Base-by-base conservation (phyloP, 2,888 invertebrate genomes). In the Euplagia quadripunctaria region DNA sequence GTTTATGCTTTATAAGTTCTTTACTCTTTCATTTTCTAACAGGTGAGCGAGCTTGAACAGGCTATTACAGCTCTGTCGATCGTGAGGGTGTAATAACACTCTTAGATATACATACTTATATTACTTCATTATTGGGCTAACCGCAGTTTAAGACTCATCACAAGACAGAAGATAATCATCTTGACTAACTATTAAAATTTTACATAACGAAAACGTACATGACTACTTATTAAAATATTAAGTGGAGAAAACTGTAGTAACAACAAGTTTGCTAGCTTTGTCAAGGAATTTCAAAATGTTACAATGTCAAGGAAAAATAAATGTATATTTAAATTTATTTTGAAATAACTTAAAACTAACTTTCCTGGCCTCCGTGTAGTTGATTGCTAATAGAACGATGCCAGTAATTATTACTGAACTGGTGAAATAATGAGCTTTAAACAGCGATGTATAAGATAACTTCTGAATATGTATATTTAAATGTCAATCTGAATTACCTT, bases 51-150 rank as follows among this genome's bases (percentile, higher is more conserved):
- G 14, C 14, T 49, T 65, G 20, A 20, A 3, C 46, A 31, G 12
- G 11, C 17, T 46, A 11, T 43, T 42, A 12, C 17, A 43, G 12
- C 1, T 58, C 9, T 16, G 16, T 41, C 31, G 16, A 41, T 41
- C 4, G 31, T 11, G 31, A 51, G 41, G 31, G 51, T 66, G 41
- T 51, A 66, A 49, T 66, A 66, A 66, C 66, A 66, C 66, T 66
- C 5, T 61, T 61, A 31, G 14, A 31, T 46, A 9, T 46, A 46
- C 9, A 8, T 46, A 46, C 43, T 46, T 9, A 46, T 31, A 46
- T 46, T 46, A 9, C 8, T 8, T 9, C 1, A 46, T 46, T 46
- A 46, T 46, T 46, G 43, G 43, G 41, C 16, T 63, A 63, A 17
- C 42, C 41, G 0, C 16, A 41, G 4, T 41, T 63, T 16, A 41